Evolutionary conservation across 2,888 invertebrate genomes (phyloP), one percentile per base, ranked within the genome.

Genomic region (Dyspetes luteomarginatus): DNA sequence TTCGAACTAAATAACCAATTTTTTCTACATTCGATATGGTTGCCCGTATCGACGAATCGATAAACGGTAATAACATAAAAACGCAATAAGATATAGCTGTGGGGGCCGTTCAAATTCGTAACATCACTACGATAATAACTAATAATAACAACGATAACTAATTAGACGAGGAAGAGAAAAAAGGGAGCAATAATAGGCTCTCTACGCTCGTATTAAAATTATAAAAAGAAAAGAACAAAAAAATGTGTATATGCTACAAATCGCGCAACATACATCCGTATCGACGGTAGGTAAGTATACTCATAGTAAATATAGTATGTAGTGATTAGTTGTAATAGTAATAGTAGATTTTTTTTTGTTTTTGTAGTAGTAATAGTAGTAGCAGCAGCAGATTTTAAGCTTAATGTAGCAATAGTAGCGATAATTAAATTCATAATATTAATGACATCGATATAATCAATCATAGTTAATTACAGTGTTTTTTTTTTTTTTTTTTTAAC

Each of bases 31-130:
- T 36, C 36, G 36, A 36, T 36, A 36, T 36, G 12, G n/a, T 15
- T 65, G 45, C 43, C 12, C 4, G 17, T 64, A 7, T 26, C 19
- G 28, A 45, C 24, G 36, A 45, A 56, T 67, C 22, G 60, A 72
- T 74, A 60, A 83, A 68, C 71, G n/a, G 73, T 78, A 78, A 81
- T 73, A 77, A n/a, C n/a, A n/a, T n/a, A n/a, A n/a, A 76, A 82
- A 72, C 52, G 52, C 52, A 67, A 48, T 58, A 71, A 71, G n/a
- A n/a, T n/a, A n/a, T 55, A 65, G 78, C 68, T 71, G 52, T 69
- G 65, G n/a, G n/a, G n/a, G 71, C 82, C 60, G 68, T 75, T 43
- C 43, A 45, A 67, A 79, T 75, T 74, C 43, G 74, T 68, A 77
- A 74, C 71, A 67, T 73, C 43, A 58, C 71, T 82, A 78, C 48